These are phyloP conservation scores for Cheirogaleus medius DNA, from an alignment of 2,113 vertebrate genomes.

Conservation along the genomic window DNA sequence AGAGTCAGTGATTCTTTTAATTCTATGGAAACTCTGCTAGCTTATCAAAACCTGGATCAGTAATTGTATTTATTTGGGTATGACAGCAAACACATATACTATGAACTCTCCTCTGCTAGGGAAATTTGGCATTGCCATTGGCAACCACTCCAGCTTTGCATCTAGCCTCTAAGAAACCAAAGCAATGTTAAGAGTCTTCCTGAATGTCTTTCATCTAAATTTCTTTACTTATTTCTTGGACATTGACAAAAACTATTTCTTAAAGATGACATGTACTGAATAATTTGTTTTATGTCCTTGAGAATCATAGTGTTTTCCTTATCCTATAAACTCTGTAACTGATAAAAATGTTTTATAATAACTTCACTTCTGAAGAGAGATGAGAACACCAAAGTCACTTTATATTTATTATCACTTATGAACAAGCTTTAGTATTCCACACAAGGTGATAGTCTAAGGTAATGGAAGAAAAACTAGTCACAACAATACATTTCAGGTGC, in stretches of 20 bases:
- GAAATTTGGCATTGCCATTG: background rate
- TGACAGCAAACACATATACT: background rate
- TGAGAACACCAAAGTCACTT: background rate
- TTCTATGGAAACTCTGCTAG: background rate
- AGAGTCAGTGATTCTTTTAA: slow-evolving; percentile 37
- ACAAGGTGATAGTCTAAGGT: background rate
- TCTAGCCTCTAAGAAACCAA: slow-evolving; percentile 25
- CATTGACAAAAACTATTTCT: background rate
- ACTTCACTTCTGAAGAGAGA: slow-evolving; percentile 28
- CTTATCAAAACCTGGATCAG: accelerated
- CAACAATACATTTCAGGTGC: background rate
- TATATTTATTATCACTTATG: background rate
- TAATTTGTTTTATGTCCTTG: background rate
- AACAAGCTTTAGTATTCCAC: background rate
- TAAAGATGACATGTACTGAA: background rate
- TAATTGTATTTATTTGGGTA: background rate
- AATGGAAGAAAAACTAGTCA: background rate
- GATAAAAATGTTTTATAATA: slow-evolving; percentile 1
- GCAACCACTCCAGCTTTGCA: background rate
- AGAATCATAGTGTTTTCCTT: slow-evolving; percentile 36
- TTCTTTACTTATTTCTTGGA: background rate
- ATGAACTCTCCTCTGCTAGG: background rate
- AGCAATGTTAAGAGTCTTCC: background rate
- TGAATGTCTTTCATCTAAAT: background rate
- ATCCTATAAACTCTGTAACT: background rate